Evolutionary conservation across 2,113 vertebrate species (phyloP).

Genomic region (Platysternon megacephalum): DNA sequence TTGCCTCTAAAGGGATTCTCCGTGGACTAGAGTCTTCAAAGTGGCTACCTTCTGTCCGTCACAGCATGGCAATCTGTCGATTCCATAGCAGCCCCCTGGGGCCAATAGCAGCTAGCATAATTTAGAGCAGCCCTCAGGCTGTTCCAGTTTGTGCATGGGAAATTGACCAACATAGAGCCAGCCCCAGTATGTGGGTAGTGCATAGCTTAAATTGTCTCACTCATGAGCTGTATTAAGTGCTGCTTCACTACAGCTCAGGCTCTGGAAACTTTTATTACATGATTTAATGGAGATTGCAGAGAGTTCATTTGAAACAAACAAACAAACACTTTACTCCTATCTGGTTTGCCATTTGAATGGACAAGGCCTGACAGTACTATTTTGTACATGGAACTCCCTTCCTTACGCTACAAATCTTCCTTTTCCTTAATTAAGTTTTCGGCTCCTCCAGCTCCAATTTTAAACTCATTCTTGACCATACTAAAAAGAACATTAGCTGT

Average conservation of each 20-base stretch:
- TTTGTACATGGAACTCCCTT: not conserved
- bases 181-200: not conserved
- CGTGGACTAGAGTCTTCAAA: not conserved
- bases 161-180: not conserved
- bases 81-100: not conserved
- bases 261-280: not conserved
- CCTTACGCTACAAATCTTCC: not conserved
- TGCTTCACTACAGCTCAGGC: not conserved
- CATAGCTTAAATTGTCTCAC: not conserved
- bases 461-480: not conserved
- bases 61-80: not conserved
- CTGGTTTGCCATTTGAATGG: not conserved
- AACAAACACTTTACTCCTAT: not conserved
- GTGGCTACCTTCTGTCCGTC: not conserved
- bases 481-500: not conserved
- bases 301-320: not conserved
- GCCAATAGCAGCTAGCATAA: not conserved
- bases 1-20: not conserved
- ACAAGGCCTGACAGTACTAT: not conserved
- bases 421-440: not conserved
- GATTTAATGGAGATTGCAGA: not conserved
- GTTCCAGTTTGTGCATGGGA: not conserved
- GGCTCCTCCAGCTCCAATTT: not conserved
- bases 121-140: not conserved
- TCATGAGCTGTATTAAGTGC: not conserved